Percentiles rank a stretch among this genome's conserved stretches.
Conservation (phyloP, 2,797 vertebrate species). For the Aselliscus stoliczkanus region DNA sequence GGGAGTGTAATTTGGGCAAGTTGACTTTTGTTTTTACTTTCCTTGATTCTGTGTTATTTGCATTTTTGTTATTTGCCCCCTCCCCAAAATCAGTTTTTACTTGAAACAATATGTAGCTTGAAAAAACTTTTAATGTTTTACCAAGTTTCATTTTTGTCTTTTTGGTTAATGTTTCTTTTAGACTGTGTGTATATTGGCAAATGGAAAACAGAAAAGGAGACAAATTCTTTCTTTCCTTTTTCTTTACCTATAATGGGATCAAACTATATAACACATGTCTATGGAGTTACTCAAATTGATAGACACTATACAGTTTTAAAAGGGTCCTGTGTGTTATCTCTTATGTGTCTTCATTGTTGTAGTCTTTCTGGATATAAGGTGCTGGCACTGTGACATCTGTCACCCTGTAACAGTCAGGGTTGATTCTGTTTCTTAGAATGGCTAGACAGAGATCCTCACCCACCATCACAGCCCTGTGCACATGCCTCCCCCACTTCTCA, state of each 20-base stretch:
- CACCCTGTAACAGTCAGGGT: not conserved
- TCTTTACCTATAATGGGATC: not conserved
- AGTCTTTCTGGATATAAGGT: not conserved
- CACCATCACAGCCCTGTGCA: no score
- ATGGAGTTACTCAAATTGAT: not conserved
- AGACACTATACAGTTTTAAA: not conserved
- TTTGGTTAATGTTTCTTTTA: not conserved
- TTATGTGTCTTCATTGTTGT: not conserved
- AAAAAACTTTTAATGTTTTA: not conserved
- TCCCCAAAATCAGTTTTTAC: not conserved
- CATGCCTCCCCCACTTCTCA: not conserved
- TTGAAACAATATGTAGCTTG: not conserved
- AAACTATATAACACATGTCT: not conserved
- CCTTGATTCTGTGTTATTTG: not conserved
- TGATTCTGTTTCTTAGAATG: not conserved
- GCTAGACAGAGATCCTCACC: not conserved
- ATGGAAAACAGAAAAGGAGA: not conserved
- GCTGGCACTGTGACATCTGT: not conserved
- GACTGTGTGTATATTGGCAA: not conserved
- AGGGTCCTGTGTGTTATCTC: not conserved
- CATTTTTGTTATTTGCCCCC: not conserved
- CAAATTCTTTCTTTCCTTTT: not conserved
- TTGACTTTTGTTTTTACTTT: conserved; percentile 11
- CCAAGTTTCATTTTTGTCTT: not conserved
- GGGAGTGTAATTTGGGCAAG: not conserved